These are phyloP conservation scores for Drosophila dunni DNA, from an alignment of 1,140 invertebrate genomes.

Conservation along the genomic window DNA sequence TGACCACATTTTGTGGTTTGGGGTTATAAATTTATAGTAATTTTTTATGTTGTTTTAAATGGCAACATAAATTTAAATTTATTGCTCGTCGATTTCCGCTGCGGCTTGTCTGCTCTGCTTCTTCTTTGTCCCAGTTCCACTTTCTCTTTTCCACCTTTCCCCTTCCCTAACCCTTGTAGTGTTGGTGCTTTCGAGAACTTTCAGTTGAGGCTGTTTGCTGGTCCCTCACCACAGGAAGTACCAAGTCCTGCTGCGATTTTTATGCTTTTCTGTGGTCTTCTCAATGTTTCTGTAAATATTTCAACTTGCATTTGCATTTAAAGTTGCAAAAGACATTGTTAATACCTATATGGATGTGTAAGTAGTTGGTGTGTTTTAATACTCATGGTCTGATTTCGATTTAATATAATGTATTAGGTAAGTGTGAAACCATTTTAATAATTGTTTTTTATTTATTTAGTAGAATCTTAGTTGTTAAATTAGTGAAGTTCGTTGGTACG, in stretches of 20 bases:
- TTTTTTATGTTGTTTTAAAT: slow-evolving; percentile 71
- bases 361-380: no score
- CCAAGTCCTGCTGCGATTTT: slow-evolving; percentile 19
- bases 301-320: neutral
- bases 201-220: neutral
- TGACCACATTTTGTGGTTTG: slow-evolving; percentile 73
- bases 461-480: no score
- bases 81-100: slow-evolving; percentile 72
- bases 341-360: no score
- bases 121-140: slow-evolving; percentile 1
- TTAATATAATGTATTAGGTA: no score
- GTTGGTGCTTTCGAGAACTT: slow-evolving; percentile 5
- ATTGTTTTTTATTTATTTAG: no score
- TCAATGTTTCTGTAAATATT: slow-evolving; percentile 12
- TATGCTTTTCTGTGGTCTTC: slow-evolving; percentile 29
- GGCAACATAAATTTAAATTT: slow-evolving; percentile 78
- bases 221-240: slow-evolving; percentile 9
- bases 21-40: slow-evolving; percentile 72
- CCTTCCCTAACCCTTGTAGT: neutral
- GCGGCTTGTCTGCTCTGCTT: slow-evolving; percentile 17
- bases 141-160: neutral
- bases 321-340: neutral
- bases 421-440: no score
- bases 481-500: no score
- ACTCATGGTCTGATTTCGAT: no score